Evolutionary conservation across 1,140 invertebrate species (phyloP), one percentile per base, ranked within the genome.

Genomic region (Cotesia vestalis): DNA sequence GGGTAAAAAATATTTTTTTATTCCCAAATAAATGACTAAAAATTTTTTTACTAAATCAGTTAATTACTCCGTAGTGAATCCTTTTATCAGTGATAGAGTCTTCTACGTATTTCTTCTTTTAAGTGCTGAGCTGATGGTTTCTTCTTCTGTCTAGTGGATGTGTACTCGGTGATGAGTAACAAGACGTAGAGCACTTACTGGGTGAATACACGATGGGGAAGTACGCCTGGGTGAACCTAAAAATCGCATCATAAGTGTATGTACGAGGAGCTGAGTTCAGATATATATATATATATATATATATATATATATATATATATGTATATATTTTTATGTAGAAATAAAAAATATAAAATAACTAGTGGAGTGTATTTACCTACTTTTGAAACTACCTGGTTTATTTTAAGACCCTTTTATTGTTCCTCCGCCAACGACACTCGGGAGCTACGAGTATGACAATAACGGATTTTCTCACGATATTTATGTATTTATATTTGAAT

Each of bases 401-500:
- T 46, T 46, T 46, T 46, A 46, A 46, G 40, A 46, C 40, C 40
- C 40, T 46, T 46, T 46, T 46, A 46, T 46, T 46, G 40, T 46
- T 46, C 40, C 6, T 46, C 40, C 6, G 2, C 40, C 5, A 11
- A 46, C 4, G 40, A 46, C 40, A 46, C 40, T 46, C 11, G 17
- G 4, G 17, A 14, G 17, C n/a, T 17, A 8, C 17, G 53, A 55
- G 4, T 51, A 52, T 55, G 40, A 36, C 17, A 57, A 61, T 61
- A 71, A 71, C 69, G 62, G 60, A 64, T 71, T 64, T 71, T 71
- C 69, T 63, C 69, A 71, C 69, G 69, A 51, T 14, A 20, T 55
- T 46, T 12, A 11, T 27, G 4, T 35, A 20, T 59, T 59, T 59
- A 59, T 20, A 20, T 59, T 59, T n/a, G n/a, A n/a, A 20, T 59